Conservation (phyloP, 2,888 invertebrate genomes). For the Dioctria rufipes region DNA sequence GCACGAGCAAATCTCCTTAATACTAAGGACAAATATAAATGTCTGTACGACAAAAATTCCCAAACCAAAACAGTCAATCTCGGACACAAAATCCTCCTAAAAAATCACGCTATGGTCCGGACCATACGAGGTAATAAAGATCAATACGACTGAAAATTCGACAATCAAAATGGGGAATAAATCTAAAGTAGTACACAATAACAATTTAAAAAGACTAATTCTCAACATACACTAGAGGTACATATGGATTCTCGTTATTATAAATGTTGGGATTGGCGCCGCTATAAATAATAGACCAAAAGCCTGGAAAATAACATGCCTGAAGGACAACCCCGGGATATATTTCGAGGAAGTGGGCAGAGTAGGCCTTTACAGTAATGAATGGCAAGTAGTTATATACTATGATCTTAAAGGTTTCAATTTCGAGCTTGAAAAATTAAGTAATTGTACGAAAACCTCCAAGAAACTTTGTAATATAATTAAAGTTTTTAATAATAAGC, state of each 20-base stretch:
- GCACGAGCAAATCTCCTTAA: constrained; percentile 45
- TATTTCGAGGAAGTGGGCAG: constrained; percentile 54
- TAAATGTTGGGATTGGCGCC: too few relatives aligned
- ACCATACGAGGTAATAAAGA: constrained; percentile 49
- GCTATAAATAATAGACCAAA: background rate
- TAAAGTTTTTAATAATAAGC: background rate
- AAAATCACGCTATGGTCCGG: constrained; percentile 53
- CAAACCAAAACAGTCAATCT: constrained; percentile 13
- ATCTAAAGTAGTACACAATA: background rate
- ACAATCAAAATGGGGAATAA: constrained; percentile 27
- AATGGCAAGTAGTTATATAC: constrained; percentile 42
- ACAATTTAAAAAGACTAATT: constrained; percentile 21
- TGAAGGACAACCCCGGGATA: constrained; percentile 52
- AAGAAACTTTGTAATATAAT: background rate
- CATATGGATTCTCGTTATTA: background rate
- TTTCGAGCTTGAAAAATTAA: constrained; percentile 12
- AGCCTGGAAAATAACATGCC: background rate
- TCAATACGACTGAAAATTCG: constrained; percentile 29
- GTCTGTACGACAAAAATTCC: constrained; percentile 38
- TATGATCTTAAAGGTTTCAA: constrained; percentile 10
- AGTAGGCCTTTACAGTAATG: constrained; percentile 47
- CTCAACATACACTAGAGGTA: constrained; percentile 7
- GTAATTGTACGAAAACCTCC: background rate
- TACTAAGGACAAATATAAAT: constrained; percentile 38
- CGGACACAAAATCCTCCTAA: constrained; percentile 49